Base-by-base conservation (phyloP, 2,888 invertebrate species). In the Marasmarcha lunaedactyla region DNA sequence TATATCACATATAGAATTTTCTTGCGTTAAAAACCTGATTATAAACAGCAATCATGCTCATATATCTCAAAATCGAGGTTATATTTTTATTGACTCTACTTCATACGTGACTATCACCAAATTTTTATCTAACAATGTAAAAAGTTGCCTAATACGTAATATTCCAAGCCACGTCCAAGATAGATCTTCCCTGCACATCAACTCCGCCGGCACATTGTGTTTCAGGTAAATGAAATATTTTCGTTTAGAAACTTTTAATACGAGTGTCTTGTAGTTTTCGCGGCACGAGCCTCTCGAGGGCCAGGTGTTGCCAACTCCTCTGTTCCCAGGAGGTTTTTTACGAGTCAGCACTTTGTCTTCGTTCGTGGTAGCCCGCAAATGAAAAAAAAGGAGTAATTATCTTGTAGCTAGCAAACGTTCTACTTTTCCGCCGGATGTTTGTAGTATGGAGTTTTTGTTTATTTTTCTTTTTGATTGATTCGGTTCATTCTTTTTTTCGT, bases 341-440 rank as follows among this genome's bases (percentile, higher is more conserved):
- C 55, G 45, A 41, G 49, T 45, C 45, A 48, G 49, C 50, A 52
- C 55, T 56, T 52, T 45, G 55, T 62, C 59, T 62, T 64, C 54
- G 51, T 61, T 54, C 52, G 47, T 48, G 50, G 47, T 49, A 46
- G 20, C 48, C 48, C 46, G 43, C 47, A 52, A 43, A 30, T 30
- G 55, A 49, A 56, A 52, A 59, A 56, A 57, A 59, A 58, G 54
- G 57, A 59, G 61, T 69, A 70, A 73, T 71, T 73, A 72, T 67
- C 62, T 64, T 56, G 58, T 57, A 63, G 61, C 59, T 59, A 56
- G 56, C 7, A 59, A 60, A 64, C 62, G 64, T 63, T 58, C 55
- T 45, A 46, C 44, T 52, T 67, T 63, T 57, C 54, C 54, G 56
- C 62, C 71, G 73, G 73, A 77, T 76, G 72, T 68, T 66, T 20